Conservation (phyloP, 2,888 invertebrate species). For the Microplitis manilae region DNA sequence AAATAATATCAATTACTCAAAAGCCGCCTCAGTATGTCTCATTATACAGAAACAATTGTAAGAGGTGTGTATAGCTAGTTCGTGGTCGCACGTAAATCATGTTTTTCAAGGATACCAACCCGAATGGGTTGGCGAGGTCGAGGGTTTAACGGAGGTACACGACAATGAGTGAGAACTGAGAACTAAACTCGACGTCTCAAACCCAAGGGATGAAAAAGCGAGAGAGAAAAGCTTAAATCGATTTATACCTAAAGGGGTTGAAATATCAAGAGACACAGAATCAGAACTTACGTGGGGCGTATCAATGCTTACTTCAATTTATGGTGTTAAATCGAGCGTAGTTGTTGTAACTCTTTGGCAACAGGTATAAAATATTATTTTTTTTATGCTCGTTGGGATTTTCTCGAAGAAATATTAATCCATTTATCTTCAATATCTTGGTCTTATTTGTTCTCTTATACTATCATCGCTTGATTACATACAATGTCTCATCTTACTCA, state of each 20-base stretch:
- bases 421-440: conserved; percentile 12
- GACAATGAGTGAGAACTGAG: conserved; percentile 12
- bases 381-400: conserved; percentile 16
- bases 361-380: conserved; percentile 40
- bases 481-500: conserved; percentile 19
- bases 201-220: conserved; percentile 31
- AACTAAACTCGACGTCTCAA: conserved; percentile 16
- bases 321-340: conserved; percentile 47
- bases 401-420: conserved; percentile 22
- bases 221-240: conserved; percentile 44
- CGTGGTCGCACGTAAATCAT: conserved; percentile 4
- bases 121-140: conserved; percentile 27
- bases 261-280: conserved; percentile 51
- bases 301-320: conserved; percentile 52
- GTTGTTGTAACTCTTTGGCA: conserved; percentile 34
- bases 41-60: conserved; percentile 4
- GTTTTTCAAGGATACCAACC: conserved; percentile 19
- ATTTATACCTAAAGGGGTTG: conserved; percentile 51
- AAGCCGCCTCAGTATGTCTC: background rate
- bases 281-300: conserved; percentile 50
- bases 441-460: conserved; percentile 17
- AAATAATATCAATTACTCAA: background rate
- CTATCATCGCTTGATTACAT: background rate
- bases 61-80: background rate
- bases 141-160: conserved; percentile 21